Base-by-base conservation (phyloP, 2,888 invertebrate genomes). In the Orgyia antiqua region DNA sequence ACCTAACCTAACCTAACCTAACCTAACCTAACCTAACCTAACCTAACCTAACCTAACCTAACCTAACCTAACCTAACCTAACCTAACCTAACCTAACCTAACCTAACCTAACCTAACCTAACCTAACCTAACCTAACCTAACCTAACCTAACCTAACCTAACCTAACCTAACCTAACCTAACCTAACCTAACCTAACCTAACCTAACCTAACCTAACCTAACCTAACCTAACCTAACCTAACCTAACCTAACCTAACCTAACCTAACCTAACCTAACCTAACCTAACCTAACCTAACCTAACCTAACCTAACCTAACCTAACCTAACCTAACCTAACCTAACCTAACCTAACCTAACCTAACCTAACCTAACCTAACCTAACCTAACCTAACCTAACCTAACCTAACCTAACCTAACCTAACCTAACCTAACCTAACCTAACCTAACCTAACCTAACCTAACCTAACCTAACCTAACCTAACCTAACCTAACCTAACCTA, bases 1-100 rank as follows among this genome's bases (percentile, higher is more conserved):
- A 29, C 29, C 29, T 29, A 29, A 29, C 29, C 29, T 29, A 29
- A 29, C 29, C 29, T 29, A 29, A 29, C 29, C 29, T 29, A 29
- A 29, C 29, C 29, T 29, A 29, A 29, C 29, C 29, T 29, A 29
- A 29, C 29, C 29, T 29, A 29, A 29, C 29, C 29, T 29, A 29
- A 29, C 29, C 29, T 29, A 29, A 29, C 29, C 29, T 29, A 21
- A 29, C 29, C 29, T 29, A 29, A 29, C 29, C 29, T 29, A 29
- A 29, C 29, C 29, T 29, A 29, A 29, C 29, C 29, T 29, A 29
- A 29, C 29, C 29, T 29, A 29, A 29, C 29, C 29, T 29, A 29
- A 29, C 29, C 29, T 29, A 29, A 29, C 29, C 29, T 29, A 29
- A 29, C 29, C 29, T 29, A 29, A 29, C 29, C 29, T 29, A 29